Percentiles rank a stretch among this genome's conserved stretches.
phyloP scores from a whole-genome alignment of 2,888 invertebrate species.

The Zygaena filipendulae region DNA sequence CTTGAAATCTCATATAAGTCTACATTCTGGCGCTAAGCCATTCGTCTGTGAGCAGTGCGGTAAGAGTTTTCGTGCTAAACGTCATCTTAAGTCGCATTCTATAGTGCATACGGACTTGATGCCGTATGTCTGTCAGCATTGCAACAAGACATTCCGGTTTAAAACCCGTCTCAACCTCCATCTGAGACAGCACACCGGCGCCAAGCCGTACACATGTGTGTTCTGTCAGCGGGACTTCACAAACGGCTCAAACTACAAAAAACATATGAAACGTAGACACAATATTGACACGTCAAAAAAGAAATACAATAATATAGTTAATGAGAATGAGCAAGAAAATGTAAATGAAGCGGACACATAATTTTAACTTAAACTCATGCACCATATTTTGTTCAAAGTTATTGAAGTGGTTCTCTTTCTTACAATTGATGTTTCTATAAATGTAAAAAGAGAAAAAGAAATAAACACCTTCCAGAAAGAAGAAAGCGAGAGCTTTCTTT shows the following conservation, averaged over 20 bases:
- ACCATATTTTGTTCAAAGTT: too few species aligned
- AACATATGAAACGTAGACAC: constrained; percentile 57
- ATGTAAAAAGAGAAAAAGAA: too few species aligned
- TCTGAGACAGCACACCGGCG: constrained; percentile 55
- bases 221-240: constrained; percentile 54
- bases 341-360: too few species aligned
- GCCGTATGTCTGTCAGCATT: constrained; percentile 50
- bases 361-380: too few species aligned
- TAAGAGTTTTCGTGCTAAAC: constrained; percentile 50
- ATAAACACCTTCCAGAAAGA: too few species aligned
- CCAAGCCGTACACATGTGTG: constrained; percentile 49
- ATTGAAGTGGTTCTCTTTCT: too few species aligned
- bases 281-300: constrained; percentile 49
- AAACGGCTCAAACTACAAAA: constrained; percentile 58
- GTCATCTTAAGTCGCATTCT: constrained; percentile 57
- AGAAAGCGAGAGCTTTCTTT: too few species aligned
- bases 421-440: too few species aligned
- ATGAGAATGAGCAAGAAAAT: too few species aligned
- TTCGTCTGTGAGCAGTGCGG: constrained; percentile 61
- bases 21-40: constrained; percentile 49
- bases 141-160: constrained; percentile 53
- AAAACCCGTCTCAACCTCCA: constrained; percentile 54
- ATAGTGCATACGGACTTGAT: constrained; percentile 56
- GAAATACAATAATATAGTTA: constrained; percentile 28
- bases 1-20: constrained; percentile 43